Evolutionary conservation across 2,113 vertebrate genomes (phyloP), one percentile per base, ranked within the genome.

Genomic region (Zosterops japonicus): DNA sequence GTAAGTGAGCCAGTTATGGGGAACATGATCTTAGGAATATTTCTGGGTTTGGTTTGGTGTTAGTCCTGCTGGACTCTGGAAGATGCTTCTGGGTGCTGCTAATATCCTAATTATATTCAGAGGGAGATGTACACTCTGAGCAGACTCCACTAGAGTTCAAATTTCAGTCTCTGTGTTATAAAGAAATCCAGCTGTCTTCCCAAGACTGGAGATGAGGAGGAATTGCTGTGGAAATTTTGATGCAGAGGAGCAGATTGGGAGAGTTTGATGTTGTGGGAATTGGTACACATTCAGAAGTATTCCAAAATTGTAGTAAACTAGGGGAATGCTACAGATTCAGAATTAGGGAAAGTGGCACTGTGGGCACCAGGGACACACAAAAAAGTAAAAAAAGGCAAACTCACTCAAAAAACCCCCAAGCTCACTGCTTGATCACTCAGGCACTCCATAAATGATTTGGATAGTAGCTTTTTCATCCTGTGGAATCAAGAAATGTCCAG

Each of bases 331-430:
- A 5, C 14, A 41, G 36, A 6, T 41, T 20, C 16, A 23, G 27
- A 22, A 16, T 11, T 36, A 44, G 18, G 36, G 16, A 31, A 74
- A 14, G 12, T 39, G 47, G 14, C 14, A 19, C 18, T 20, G 1
- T 21, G 50, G 44, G 24, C 12, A 56, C 7, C 5, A 61, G 22
- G 19, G 12, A 49, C 9, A 24, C 17, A 39, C 27, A 29, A 31
- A n/a, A 19, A 36, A 8, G 31, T n/a, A 16, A 46, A 15, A 8
- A 3, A 44, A 13, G 12, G 9, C 18, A 49, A 56, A 53, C 4
- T 33, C 18, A 5, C 2, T 39, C 14, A 33, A 77, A 21, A 11
- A 2, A 0, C 0, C 12, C 35, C 35, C 31, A 50, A 52, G 59
- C 4, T 4, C 14, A 27, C 23, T 28, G 14, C 8, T 46, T 33